phyloP scores from a whole-genome alignment of 2,888 invertebrate genomes.

The Papilio elwesi region DNA sequence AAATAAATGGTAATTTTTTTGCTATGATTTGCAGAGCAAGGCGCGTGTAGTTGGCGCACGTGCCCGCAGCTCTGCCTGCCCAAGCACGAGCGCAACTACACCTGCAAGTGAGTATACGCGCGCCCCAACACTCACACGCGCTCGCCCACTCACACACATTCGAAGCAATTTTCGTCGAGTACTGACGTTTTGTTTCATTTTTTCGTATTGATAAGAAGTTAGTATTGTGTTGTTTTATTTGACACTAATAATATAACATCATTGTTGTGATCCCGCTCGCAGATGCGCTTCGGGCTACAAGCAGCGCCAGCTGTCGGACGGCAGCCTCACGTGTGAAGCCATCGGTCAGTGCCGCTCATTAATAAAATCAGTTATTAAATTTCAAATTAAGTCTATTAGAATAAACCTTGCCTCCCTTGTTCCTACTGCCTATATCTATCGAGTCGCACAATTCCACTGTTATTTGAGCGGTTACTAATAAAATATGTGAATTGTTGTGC shows the following conservation, averaged over 20 bases:
- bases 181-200: no score
- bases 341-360: constrained; percentile 59
- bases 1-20: no score
- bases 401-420: no score
- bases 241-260: background rate
- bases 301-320: constrained; percentile 73
- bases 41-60: constrained; percentile 86
- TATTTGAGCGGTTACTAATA: no score
- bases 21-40: constrained; percentile 42
- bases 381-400: background rate
- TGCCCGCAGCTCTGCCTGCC: constrained; percentile 91
- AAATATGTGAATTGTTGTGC: constrained; percentile 46
- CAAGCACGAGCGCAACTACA: constrained; percentile 66
- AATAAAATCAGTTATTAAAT: background rate
- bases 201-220: no score
- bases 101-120: constrained; percentile 69
- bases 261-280: constrained; percentile 34
- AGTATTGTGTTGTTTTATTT: no score
- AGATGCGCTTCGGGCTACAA: constrained; percentile 88
- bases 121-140: background rate
- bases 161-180: no score
- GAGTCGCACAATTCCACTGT: no score
- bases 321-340: constrained; percentile 80
- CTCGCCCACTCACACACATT: no score
- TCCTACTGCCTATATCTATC: no score